Conservation (phyloP, 1,140 invertebrate species). For the Panulirus ornatus region DNA sequence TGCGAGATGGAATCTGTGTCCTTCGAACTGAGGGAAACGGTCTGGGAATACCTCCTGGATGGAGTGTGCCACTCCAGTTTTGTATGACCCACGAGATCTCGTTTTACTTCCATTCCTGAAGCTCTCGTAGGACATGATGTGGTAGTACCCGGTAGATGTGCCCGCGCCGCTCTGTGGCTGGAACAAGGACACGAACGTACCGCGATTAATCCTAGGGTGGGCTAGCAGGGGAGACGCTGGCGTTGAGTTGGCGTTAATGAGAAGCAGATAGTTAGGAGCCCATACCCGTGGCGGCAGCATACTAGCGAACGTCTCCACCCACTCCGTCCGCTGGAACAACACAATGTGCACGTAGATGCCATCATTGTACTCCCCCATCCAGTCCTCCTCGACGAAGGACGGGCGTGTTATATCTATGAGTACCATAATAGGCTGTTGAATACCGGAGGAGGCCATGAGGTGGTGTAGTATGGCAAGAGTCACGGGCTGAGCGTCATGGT, state of each 20-base stretch:
- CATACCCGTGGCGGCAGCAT: not conserved
- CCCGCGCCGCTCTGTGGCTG: not conserved
- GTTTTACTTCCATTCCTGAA: not conserved
- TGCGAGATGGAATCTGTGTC: conserved; percentile 31
- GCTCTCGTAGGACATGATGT: conserved; percentile 36
- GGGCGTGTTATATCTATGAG: too few species aligned
- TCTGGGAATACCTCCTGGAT: conserved; percentile 4
- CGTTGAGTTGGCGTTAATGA: conserved; percentile 9
- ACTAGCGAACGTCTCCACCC: not conserved
- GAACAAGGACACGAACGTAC: conserved; percentile 24
- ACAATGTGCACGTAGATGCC: conserved; percentile 35
- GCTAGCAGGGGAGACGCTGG: not conserved
- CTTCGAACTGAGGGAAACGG: conserved; percentile 37
- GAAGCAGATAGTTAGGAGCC: not conserved
- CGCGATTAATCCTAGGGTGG: not conserved
- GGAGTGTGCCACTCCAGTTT: too few species aligned
- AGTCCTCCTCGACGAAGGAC: too few species aligned
- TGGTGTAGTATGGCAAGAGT: too few species aligned
- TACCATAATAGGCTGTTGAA: too few species aligned
- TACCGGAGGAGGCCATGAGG: too few species aligned
- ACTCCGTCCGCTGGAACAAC: not conserved
- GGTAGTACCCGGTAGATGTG: not conserved
- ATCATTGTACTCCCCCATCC: conserved; percentile 31
- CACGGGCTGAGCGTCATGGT: too few species aligned
- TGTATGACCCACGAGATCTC: not conserved